Base-by-base conservation (phyloP, 2,888 invertebrate species). In the Augochlorella aurata region DNA sequence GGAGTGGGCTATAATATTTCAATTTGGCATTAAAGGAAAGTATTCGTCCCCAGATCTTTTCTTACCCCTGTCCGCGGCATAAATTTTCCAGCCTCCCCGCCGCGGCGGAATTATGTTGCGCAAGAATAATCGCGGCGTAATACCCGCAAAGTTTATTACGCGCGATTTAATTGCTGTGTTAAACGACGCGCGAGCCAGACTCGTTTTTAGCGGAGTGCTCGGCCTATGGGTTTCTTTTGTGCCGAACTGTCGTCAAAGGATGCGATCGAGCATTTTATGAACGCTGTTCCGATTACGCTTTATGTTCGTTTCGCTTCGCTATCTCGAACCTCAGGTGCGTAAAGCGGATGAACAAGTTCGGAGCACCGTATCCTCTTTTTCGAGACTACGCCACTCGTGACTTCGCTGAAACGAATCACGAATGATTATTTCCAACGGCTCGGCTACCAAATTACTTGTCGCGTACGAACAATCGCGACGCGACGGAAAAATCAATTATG, bases 121-220 rank as follows among this genome's bases (percentile, higher is more conserved):
- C 73, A 73, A 74, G 66, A 82, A 77, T 70, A 74, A 77, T 75
- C 63, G 72, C 69, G 49, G 69, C 47, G 63, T 82, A 80, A 80
- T 82, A 47, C 49, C 24, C 74, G 45, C 44, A 44, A 50, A 38
- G 61, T 74, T 75, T 83, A 81, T 83, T 58, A 67, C 18, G 65
- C 65, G 45, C 29, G 54, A 29, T 75, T 75, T 83, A 83, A 83
- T 83, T 83, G 81, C 74, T 45, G 12, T 50, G 68, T 24, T 71
- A 72, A 83, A 77, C 83, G 81, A 74, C 70, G 71, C 83, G 71
- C 73, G 81, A 81, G 45, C 49, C 63, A n/a, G 44, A 38, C 75
- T 49, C 67, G 72, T 74, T 73, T 81, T 54, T 29, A 44, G 18
- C 63, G 38, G 58, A 3, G 29, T 49, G 49, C 49, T 29, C 14